A percentile compares a stretch with the other conserved stretches of the same genome.
phyloP scores from a whole-genome alignment of 2,888 invertebrate species.

The Frankliniella fusca region DNA sequence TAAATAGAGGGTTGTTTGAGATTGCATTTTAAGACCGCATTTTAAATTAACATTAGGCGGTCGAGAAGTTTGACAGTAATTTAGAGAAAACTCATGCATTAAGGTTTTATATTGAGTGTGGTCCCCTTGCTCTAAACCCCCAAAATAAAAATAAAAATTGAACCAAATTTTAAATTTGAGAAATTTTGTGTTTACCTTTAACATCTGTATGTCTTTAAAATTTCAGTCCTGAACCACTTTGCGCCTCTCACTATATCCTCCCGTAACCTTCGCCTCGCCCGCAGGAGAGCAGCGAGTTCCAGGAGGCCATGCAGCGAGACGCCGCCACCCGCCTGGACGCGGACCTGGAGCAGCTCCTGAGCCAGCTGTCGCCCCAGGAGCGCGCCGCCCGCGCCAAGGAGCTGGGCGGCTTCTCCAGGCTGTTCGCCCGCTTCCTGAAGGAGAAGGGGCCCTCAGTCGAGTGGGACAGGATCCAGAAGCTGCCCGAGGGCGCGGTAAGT shows the following conservation, averaged over 20 bases:
- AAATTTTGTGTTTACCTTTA: no score
- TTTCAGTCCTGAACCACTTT: no score
- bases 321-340: conserved; percentile 80
- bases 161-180: no score
- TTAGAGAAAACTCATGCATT: no score
- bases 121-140: no score
- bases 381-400: conserved; percentile 61
- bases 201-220: no score
- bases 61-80: no score
- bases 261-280: neutral
- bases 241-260: neutral
- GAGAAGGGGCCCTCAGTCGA: conserved; percentile 71
- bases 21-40: no score
- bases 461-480: conserved; percentile 88
- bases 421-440: conserved; percentile 76
- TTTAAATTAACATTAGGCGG: no score
- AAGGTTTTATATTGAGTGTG: no score
- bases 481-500: conserved; percentile 77
- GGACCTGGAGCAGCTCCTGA: conserved; percentile 70
- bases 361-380: conserved; percentile 49
- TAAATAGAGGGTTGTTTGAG: no score
- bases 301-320: conserved; percentile 93
- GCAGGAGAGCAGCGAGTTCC: conserved; percentile 62
- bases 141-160: no score
- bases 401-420: conserved; percentile 74